Conservation (phyloP, 2,888 invertebrate species). For the Sesia bembeciformis region DNA sequence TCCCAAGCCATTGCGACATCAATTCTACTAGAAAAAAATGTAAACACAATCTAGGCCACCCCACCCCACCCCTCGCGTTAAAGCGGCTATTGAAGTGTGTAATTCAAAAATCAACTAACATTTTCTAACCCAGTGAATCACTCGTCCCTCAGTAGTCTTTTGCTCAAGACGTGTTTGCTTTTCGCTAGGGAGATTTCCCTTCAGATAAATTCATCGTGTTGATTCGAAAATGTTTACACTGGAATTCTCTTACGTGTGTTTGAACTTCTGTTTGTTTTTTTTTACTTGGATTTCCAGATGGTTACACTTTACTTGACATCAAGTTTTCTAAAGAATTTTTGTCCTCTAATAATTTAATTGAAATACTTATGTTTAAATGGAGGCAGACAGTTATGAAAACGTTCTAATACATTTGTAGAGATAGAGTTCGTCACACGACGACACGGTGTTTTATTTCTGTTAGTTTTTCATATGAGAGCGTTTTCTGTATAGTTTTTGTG, state of each 20-base stretch:
- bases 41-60: constrained; percentile 30
- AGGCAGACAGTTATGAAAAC: no score
- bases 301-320: no score
- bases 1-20: background rate
- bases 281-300: background rate
- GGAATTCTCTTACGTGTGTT: constrained; percentile 27
- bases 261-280: constrained; percentile 3
- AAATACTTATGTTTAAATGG: no score
- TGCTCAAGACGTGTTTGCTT: constrained; percentile 55
- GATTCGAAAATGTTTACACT: constrained; percentile 61
- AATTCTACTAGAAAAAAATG: constrained; percentile 7
- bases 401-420: no score
- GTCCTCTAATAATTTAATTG: no score
- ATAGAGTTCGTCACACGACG: no score
- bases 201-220: constrained; percentile 59
- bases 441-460: no score
- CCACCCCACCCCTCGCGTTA: constrained; percentile 30
- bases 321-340: no score
- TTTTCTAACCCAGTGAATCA: constrained; percentile 65
- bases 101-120: constrained; percentile 73
- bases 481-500: no score
- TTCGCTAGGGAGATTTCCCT: constrained; percentile 55
- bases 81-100: constrained; percentile 52
- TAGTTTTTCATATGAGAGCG: no score
- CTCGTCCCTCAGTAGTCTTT: constrained; percentile 55